A percentile compares a stretch with the other conserved stretches of the same genome.
phyloP scores from a whole-genome alignment of 2,888 invertebrate species.

The Cheilosia variabilis region DNA sequence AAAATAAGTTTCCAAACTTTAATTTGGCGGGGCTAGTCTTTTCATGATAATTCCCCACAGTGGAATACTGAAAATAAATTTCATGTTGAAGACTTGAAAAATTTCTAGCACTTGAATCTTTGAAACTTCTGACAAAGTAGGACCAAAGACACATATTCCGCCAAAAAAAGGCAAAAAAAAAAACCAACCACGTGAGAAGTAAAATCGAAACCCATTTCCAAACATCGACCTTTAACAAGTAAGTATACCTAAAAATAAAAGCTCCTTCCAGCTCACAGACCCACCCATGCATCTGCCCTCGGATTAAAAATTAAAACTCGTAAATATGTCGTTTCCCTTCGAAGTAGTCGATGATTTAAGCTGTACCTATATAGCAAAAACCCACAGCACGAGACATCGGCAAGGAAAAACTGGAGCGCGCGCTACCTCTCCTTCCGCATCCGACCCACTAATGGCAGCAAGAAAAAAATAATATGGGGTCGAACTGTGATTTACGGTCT shows the following conservation, averaged over 20 bases:
- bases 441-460: constrained; percentile 47
- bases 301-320: constrained; percentile 75
- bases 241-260: constrained; percentile 2
- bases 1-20: too few relatives aligned
- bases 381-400: background rate
- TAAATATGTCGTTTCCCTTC: constrained; percentile 73
- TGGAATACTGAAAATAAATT: too few relatives aligned
- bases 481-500: constrained; percentile 71
- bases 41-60: too few relatives aligned
- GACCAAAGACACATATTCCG: too few relatives aligned
- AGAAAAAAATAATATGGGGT: constrained; percentile 53
- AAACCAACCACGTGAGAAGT: too few relatives aligned
- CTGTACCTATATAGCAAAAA: constrained; percentile 18
- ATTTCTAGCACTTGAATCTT: too few relatives aligned
- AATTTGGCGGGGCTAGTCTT: too few relatives aligned
- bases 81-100: too few relatives aligned
- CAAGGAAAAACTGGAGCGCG: constrained; percentile 65
- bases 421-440: constrained; percentile 26
- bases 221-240: background rate
- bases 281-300: background rate
- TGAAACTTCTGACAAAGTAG: too few relatives aligned
- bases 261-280: constrained; percentile 8
- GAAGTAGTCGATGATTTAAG: constrained; percentile 67
- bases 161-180: too few relatives aligned
- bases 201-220: too few relatives aligned